Conservation (phyloP, 2,797 vertebrate genomes). For the Geotria australis region DNA sequence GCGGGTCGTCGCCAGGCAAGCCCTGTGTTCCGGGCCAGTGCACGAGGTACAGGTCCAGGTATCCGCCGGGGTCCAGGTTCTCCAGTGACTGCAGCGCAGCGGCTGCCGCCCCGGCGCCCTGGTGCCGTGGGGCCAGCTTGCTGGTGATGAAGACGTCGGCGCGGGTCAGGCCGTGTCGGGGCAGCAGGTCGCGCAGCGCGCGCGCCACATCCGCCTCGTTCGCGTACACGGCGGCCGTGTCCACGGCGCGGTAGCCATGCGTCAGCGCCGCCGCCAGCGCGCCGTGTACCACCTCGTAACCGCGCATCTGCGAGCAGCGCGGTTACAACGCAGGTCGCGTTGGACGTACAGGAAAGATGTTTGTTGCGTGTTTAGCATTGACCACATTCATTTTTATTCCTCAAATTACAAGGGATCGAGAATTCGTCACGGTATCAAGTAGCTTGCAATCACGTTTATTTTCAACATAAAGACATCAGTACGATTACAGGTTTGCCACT, state of each 20-base stretch:
- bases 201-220: constrained; percentile 23
- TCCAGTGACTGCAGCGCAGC: constrained; percentile 20
- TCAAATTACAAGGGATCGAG: too few relatives aligned
- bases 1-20: constrained; percentile 10
- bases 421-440: too few relatives aligned
- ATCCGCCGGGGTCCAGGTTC: constrained; percentile 15
- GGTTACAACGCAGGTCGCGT: too few relatives aligned
- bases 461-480: too few relatives aligned
- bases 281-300: constrained; percentile 7
- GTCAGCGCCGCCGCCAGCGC: constrained; percentile 21
- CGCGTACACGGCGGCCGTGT: constrained; percentile 26
- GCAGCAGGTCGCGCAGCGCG: constrained; percentile 18
- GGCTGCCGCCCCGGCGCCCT: constrained; percentile 13
- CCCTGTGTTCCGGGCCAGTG: constrained; percentile 41
- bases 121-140: constrained; percentile 26
- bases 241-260: constrained; percentile 31
- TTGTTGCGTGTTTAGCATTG: too few relatives aligned
- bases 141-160: constrained; percentile 26
- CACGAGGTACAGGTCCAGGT: constrained; percentile 40
- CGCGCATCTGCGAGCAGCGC: constrained; percentile 6
- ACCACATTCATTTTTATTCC: too few relatives aligned
- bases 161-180: constrained; percentile 17
- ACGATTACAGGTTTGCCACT: too few relatives aligned
- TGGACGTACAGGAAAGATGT: too few relatives aligned
- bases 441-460: too few relatives aligned